Percentiles rank a stretch among this genome's conserved stretches.
These are phyloP conservation scores for Chionis minor DNA, from an alignment of 2,113 vertebrate species.

Conservation along the genomic window DNA sequence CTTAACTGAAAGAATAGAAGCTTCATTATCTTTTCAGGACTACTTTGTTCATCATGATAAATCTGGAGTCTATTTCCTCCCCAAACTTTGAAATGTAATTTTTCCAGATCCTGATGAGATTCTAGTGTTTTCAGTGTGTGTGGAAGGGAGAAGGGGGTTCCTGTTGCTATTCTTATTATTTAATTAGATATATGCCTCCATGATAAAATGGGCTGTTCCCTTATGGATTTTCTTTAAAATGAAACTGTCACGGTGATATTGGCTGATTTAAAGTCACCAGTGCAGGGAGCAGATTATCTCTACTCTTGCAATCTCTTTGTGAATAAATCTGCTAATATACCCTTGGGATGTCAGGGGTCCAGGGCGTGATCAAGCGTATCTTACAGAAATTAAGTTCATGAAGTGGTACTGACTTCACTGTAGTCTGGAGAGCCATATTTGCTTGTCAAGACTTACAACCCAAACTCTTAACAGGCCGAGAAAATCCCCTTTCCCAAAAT, in stretches of 20 bases:
- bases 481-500: background rate
- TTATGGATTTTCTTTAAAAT: constrained; percentile 37
- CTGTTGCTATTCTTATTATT: constrained; percentile 24
- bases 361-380: background rate
- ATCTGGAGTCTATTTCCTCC: background rate
- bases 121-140: background rate
- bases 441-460: background rate
- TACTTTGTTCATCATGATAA: background rate
- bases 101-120: background rate
- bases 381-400: background rate
- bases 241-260: background rate
- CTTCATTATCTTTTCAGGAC: constrained; percentile 21
- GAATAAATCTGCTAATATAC: background rate
- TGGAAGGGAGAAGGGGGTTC: background rate
- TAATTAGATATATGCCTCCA: background rate
- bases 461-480: background rate
- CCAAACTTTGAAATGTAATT: background rate
- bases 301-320: background rate
- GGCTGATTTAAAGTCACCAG: background rate
- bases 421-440: background rate
- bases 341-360: background rate
- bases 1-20: background rate
- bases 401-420: background rate
- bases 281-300: background rate
- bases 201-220: background rate